Conservation (phyloP, 2,113 vertebrate species). For the Castor canadensis region DNA sequence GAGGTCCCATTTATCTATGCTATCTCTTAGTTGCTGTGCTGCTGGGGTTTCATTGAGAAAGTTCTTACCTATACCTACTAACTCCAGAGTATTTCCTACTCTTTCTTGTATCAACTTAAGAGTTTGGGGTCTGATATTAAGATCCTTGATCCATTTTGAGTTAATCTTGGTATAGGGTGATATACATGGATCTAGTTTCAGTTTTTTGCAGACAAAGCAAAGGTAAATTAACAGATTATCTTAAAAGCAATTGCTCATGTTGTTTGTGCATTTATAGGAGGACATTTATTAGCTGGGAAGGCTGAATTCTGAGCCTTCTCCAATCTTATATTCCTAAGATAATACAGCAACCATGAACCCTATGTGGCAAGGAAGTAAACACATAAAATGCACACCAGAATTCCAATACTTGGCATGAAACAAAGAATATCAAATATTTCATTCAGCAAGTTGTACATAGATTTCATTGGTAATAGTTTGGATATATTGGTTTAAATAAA, state of each 20-base stretch:
- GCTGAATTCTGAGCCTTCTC: neutral
- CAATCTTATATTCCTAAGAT: neutral
- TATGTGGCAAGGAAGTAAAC: fast-evolving
- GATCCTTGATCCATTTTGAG: no score
- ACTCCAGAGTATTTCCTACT: no score
- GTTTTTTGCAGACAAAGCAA: no score
- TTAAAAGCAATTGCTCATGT: neutral
- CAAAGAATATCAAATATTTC: neutral
- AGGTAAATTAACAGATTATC: neutral
- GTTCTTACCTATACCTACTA: no score
- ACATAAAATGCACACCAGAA: neutral
- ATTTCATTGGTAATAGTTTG: neutral
- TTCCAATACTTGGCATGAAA: neutral
- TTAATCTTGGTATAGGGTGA: no score
- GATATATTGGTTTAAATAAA: neutral
- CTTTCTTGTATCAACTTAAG: no score
- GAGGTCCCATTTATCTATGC: no score
- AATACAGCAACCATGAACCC: neutral
- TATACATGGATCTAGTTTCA: no score
- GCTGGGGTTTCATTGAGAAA: no score
- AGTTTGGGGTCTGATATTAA: no score
- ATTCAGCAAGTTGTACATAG: neutral
- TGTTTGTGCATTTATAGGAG: neutral
- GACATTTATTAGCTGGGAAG: neutral
- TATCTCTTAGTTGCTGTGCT: no score